A percentile compares a stretch with the other conserved stretches of the same genome.
phyloP scores from a whole-genome alignment of 1,140 invertebrate species.

The Tetragnatha versicolor region DNA sequence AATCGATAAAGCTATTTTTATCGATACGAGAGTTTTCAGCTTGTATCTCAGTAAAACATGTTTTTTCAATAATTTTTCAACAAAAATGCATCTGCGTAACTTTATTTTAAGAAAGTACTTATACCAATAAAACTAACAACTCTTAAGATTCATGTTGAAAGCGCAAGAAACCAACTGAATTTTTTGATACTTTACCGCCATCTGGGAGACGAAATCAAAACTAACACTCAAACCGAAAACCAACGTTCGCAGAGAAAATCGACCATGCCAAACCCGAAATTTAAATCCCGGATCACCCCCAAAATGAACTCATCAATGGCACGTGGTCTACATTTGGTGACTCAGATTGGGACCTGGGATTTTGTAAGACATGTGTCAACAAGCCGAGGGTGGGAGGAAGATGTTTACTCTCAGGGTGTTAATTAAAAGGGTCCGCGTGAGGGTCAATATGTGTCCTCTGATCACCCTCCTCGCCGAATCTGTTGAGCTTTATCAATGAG shows the following conservation, averaged over 20 bases:
- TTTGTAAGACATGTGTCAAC: slow-evolving; percentile 37
- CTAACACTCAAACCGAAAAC: not conserved
- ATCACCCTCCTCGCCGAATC: slow-evolving; percentile 14
- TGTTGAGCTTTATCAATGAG: slow-evolving; percentile 7
- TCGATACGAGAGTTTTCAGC: too few species aligned
- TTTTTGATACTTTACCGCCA: too few species aligned
- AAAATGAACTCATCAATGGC: not conserved
- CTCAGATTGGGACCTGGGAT: not conserved
- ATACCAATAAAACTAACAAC: too few species aligned
- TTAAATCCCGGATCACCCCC: not conserved
- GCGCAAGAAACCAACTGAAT: too few species aligned
- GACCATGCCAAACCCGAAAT: not conserved
- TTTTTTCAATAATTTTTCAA: too few species aligned
- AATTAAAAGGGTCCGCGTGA: slow-evolving; percentile 35
- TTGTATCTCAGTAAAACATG: too few species aligned
- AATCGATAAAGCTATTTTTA: too few species aligned
- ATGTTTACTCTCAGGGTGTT: slow-evolving; percentile 37
- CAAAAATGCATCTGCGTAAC: too few species aligned
- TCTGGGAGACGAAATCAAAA: too few species aligned
- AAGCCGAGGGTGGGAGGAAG: not conserved
- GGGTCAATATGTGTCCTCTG: slow-evolving; percentile 45
- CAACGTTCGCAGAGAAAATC: too few species aligned
- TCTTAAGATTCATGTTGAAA: too few species aligned
- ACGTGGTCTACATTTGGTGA: not conserved
- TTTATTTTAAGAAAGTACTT: too few species aligned